Base-by-base conservation (phyloP, 2,888 invertebrate species). In the Chesias legatella region DNA sequence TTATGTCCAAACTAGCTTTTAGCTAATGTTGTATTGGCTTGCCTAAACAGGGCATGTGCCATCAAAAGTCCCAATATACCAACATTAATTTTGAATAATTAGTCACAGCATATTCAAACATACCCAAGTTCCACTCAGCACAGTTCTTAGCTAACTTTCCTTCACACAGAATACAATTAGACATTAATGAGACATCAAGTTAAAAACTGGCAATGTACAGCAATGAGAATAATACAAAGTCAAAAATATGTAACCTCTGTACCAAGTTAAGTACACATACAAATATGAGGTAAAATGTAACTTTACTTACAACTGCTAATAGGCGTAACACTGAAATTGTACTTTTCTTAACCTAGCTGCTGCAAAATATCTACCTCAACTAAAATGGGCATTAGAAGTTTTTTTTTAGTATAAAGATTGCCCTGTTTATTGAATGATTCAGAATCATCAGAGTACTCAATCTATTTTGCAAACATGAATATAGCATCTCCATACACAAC, bases 201-300 rank as follows among this genome's bases (percentile, higher is more conserved):
- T 34, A 10, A 38, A 51, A 49, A 51, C 27, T 26, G 54, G 43
- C 41, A 53, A 53, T 55, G 33, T 53, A 61, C 51, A 60, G 57
- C 58, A 47, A 48, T 51, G 50, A 54, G 51, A 57, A 56, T 47
- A 51, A 33, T 39, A 44, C 26, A 48, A 45, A 52, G 51, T 58
- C 51, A 58, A 62, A 62, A 60, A 58, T 58, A 58, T 56, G 43
- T 44, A 54, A 56, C 54, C 54, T 55, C 54, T 26, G 42, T 56
- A 49, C 48, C 32, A 45, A 47, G 43, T 42, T 48, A 45, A 47
- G 51, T 51, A 51, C 49, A 48, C 38, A 46, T 41, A 51, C 46
- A 48, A 43, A 49, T 37, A 49, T 29, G 32, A 49, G 45, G 45
- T 46, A 51, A 52, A 51, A 35, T 48, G 44, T 47, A 43, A 38